Evolutionary conservation across 1,140 invertebrate species (phyloP).

Genomic region (Oncopeltus fasciatus): DNA sequence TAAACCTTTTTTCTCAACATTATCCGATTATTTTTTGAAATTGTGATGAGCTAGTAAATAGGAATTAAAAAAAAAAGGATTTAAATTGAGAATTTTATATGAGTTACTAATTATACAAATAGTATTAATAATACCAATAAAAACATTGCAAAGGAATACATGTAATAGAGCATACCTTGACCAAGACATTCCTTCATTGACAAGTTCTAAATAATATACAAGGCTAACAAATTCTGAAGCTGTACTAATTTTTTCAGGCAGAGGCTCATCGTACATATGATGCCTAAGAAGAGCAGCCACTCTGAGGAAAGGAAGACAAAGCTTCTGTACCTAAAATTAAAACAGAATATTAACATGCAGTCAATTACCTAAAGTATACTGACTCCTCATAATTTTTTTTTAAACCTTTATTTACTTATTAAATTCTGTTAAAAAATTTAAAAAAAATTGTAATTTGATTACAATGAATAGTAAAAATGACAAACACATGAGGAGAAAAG

Average conservation of each 20-base stretch:
- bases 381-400: no score
- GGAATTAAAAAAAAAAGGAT: no score
- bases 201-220: conserved; percentile 58
- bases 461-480: background rate
- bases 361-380: no score
- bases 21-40: no score
- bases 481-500: background rate
- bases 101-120: no score
- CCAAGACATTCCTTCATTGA: conserved; percentile 42
- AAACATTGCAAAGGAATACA: background rate
- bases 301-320: conserved; percentile 70
- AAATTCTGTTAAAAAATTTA: background rate
- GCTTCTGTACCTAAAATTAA: conserved; percentile 46
- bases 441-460: background rate
- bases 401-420: no score
- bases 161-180: conserved; percentile 1
- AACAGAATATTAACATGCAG: background rate
- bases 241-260: conserved; percentile 48
- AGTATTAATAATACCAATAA: background rate
- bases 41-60: no score
- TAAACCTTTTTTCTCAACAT: no score
- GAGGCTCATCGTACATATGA: conserved; percentile 69
- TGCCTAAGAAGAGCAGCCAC: conserved; percentile 68
- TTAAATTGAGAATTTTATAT: no score
- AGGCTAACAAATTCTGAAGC: conserved; percentile 56